phyloP scores from a whole-genome alignment of 2,113 vertebrate species.

The Aramus guarauna region DNA sequence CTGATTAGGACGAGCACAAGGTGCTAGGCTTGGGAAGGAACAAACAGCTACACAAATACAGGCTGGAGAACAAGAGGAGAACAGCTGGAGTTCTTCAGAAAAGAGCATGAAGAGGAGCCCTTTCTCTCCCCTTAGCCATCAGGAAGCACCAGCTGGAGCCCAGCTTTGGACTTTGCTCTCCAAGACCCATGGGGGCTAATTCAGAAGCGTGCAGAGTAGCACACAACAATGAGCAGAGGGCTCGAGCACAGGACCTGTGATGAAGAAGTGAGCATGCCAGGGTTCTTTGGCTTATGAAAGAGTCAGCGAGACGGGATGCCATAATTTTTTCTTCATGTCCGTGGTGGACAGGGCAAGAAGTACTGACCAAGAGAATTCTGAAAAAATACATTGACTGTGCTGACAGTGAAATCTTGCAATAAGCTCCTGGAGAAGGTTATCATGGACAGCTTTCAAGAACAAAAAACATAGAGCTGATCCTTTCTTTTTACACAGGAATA shows the following conservation, averaged over 20 bases:
- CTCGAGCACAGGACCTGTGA: not conserved
- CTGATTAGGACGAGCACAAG: not conserved
- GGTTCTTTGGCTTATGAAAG: not conserved
- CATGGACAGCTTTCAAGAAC: not conserved
- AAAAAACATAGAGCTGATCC: not conserved
- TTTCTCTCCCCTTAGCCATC: not conserved
- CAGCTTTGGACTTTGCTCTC: not conserved
- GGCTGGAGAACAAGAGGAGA: not conserved
- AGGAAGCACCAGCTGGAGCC: not conserved
- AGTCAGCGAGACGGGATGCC: rapidly evolving
- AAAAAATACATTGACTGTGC: not conserved
- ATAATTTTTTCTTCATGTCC: not conserved
- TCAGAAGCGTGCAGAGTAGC: not conserved
- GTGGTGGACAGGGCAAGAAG: not conserved
- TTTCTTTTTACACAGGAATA: not conserved
- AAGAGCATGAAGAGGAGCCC: not conserved
- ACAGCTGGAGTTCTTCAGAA: not conserved
- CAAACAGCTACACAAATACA: not conserved
- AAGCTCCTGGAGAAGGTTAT: not conserved
- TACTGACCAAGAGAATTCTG: not conserved
- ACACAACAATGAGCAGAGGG: not conserved
- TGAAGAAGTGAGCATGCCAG: not conserved
- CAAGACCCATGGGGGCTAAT: not conserved
- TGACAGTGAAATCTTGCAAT: not conserved
- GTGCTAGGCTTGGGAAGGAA: not conserved